Conservation (phyloP, 2,888 invertebrate genomes). For the Lepidocyrtoides sp. region DNA sequence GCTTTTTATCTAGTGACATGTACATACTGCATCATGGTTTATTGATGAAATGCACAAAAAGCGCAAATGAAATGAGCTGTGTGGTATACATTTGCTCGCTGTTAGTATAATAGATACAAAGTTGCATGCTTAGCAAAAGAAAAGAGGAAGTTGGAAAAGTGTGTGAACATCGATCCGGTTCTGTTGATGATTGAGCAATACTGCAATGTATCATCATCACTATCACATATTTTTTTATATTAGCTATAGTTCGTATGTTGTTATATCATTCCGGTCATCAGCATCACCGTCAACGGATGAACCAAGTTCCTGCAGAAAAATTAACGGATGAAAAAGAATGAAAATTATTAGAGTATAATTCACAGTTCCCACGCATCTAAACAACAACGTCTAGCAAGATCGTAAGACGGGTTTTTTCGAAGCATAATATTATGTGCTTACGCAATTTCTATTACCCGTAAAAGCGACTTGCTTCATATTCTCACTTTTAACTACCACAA, state of each 20-base stretch:
- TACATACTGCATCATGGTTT: background rate
- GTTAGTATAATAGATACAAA: too few relatives aligned
- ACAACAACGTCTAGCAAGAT: too few relatives aligned
- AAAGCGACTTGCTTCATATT: too few relatives aligned
- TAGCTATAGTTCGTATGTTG: background rate
- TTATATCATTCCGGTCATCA: conserved; percentile 18
- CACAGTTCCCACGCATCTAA: conserved; percentile 64
- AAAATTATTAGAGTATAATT: conserved; percentile 34
- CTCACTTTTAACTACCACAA: too few relatives aligned
- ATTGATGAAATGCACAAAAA: conserved; percentile 28
- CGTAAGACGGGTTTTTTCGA: too few relatives aligned
- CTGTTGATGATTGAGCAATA: conserved; percentile 54
- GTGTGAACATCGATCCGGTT: conserved; percentile 68
- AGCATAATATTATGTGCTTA: too few relatives aligned
- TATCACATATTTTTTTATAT: too few relatives aligned
- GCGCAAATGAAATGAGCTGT: conserved; percentile 40
- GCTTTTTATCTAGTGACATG: background rate
- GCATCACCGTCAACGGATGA: conserved; percentile 63
- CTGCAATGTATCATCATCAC: background rate
- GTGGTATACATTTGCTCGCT: background rate
- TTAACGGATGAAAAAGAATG: conserved; percentile 59
- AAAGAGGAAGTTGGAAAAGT: conserved; percentile 63
- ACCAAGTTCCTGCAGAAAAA: conserved; percentile 70
- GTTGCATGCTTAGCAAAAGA: background rate
- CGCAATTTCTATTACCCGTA: too few relatives aligned